phyloP scores from a whole-genome alignment of 2,797 vertebrate species.

The Podargus strigoides region DNA sequence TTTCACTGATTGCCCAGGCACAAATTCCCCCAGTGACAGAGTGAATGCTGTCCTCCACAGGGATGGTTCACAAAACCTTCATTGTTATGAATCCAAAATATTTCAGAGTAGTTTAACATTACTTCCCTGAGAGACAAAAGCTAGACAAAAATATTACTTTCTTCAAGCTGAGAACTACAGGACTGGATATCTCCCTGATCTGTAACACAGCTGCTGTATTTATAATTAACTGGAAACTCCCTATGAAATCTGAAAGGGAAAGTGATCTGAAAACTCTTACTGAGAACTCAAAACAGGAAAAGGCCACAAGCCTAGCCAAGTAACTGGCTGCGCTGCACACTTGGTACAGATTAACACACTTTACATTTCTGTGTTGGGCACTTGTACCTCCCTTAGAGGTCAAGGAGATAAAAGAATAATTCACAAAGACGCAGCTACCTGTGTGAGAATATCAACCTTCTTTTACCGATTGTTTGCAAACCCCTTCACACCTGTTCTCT shows the following conservation, averaged over 20 bases:
- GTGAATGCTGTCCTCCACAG: background rate
- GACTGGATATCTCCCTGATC: background rate
- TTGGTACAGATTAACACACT: background rate
- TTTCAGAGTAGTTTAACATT: background rate
- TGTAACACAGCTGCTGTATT: background rate
- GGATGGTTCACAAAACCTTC: background rate
- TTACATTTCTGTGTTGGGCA: background rate
- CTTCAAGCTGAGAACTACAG: background rate
- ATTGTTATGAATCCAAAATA: background rate
- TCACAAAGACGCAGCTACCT: background rate
- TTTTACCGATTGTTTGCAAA: background rate
- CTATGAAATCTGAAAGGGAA: slow-evolving; percentile 15
- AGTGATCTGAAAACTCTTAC: background rate
- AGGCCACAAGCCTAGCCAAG: background rate
- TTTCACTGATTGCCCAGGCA: background rate
- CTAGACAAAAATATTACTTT: background rate
- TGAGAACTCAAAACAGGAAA: slow-evolving; percentile 5
- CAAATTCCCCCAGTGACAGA: background rate
- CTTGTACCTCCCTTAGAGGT: background rate
- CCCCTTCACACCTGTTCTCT: background rate
- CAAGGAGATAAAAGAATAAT: background rate
- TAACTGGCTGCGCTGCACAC: background rate
- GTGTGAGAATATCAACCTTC: background rate
- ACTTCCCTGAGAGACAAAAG: background rate
- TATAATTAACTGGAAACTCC: background rate